These are phyloP conservation scores for Halcyon smyrnensis DNA, from an alignment of 2,797 vertebrate species.

Conservation along the genomic window DNA sequence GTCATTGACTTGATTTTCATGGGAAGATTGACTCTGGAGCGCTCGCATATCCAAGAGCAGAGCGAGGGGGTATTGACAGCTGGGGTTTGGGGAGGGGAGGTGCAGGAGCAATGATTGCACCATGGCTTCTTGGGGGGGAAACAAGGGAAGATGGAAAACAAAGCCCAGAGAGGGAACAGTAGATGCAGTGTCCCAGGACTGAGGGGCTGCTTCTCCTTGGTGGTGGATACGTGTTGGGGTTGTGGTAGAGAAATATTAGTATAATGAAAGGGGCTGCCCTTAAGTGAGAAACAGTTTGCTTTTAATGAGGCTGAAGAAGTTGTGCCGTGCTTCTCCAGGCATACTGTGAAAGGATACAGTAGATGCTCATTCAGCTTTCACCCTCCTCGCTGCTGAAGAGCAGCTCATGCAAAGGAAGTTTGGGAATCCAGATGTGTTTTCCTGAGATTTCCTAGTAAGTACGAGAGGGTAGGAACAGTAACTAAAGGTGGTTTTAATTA, in stretches of 20 bases:
- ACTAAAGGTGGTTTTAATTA: neutral
- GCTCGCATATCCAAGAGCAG: constrained; percentile 83
- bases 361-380: neutral
- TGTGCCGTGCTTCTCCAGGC: neutral
- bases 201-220: constrained; percentile 75
- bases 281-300: neutral
- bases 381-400: neutral
- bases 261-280: neutral
- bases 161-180: constrained; percentile 90
- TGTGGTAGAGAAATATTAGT: neutral
- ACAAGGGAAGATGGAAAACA: constrained; percentile 89
- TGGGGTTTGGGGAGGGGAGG: constrained; percentile 79
- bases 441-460: neutral
- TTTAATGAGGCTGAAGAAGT: neutral
- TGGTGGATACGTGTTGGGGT: neutral
- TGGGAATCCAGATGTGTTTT: neutral
- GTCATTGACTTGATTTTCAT: constrained; percentile 98
- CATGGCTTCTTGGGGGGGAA: constrained; percentile 85
- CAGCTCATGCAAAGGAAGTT: neutral
- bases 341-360: neutral
- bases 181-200: constrained; percentile 86
- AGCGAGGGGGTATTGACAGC: constrained; percentile 86
- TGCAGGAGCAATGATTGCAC: constrained; percentile 82
- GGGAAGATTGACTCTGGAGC: constrained; percentile 88
- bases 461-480: neutral